Percentiles rank a stretch among this genome's conserved stretches.
Evolutionary conservation across 2,113 vertebrate genomes (phyloP).

Genomic region (Dicrurus megarhynchus): DNA sequence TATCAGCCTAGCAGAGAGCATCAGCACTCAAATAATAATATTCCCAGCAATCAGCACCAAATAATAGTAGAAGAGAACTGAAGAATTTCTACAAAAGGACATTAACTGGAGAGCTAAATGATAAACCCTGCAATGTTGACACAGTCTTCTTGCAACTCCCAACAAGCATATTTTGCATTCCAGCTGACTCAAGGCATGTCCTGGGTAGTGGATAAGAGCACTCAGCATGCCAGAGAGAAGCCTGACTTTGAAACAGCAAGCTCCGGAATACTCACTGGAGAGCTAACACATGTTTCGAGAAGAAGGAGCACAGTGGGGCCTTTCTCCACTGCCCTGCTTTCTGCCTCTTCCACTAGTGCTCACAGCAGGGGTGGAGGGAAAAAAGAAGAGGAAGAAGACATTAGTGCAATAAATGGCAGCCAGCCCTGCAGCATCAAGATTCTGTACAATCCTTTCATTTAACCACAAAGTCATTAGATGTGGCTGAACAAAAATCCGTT

Average conservation of each 20-base stretch:
- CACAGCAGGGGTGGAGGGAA: neutral
- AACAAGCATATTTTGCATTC: constrained; percentile 42
- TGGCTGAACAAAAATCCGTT: neutral
- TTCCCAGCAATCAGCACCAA: neutral
- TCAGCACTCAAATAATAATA: neutral
- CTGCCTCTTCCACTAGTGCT: neutral
- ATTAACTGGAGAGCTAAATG: neutral
- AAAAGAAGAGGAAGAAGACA: neutral
- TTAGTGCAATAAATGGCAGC: neutral
- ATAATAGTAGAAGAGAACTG: neutral
- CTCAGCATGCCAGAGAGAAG: neutral
- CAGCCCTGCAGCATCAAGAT: neutral
- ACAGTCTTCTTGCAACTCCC: neutral
- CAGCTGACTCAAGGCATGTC: neutral
- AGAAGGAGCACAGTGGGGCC: neutral
- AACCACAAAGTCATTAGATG: neutral
- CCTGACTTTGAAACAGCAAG: neutral
- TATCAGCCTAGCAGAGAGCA: neutral
- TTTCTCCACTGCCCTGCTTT: neutral
- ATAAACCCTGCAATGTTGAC: neutral
- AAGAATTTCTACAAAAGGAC: neutral
- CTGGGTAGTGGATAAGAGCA: neutral
- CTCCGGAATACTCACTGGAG: neutral
- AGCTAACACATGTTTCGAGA: neutral
- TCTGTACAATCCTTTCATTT: neutral